Evolutionary conservation across 1,140 invertebrate species (phyloP), one percentile per base, ranked within the genome.

Genomic region (Dendrolimus punctatus): DNA sequence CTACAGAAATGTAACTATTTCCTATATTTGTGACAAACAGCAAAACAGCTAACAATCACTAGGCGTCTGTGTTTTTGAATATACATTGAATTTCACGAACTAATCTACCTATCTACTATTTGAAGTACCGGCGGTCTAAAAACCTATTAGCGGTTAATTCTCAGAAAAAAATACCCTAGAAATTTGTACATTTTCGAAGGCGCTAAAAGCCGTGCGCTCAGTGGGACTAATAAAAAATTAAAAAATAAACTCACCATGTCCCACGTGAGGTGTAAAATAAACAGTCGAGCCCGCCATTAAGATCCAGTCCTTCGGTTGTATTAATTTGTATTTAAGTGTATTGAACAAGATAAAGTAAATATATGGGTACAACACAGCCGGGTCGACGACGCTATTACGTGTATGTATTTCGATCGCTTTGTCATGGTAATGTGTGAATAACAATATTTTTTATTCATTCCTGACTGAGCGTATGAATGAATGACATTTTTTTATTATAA

Each of bases 321-420:
- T 85, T 85, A 85, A 85, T 85, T 85, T 85, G 80, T 85, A 85
- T 85, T 85, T 85, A 85, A 85, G 82, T 83, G 78, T 83, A 85
- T 82, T 79, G 76, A 74, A 82, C 82, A 85, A 81, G 82, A 85
- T 85, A 85, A 85, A 82, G 68, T 76, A 75, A 81, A 85, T 85
- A 85, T 82, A 82, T 74, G 77, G 70, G 73, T 69, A 68, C 69
- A 70, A 47, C 64, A 45, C 40, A 53, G 57, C 50, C 64, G 66
- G 71, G 64, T 72, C 75, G 67, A 45, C 23, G 71, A 53, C 54
- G 57, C 65, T 73, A 66, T 73, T 80, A 73, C 72, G 73, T 79
- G 61, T 76, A 36, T 42, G 48, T 47, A 60, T 66, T 60, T 43
- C 55, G 57, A 65, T 53, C 57, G 55, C 52, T 58, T 44, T 57